Conservation (phyloP, 2,797 vertebrate species). For the Danio tinwini region DNA sequence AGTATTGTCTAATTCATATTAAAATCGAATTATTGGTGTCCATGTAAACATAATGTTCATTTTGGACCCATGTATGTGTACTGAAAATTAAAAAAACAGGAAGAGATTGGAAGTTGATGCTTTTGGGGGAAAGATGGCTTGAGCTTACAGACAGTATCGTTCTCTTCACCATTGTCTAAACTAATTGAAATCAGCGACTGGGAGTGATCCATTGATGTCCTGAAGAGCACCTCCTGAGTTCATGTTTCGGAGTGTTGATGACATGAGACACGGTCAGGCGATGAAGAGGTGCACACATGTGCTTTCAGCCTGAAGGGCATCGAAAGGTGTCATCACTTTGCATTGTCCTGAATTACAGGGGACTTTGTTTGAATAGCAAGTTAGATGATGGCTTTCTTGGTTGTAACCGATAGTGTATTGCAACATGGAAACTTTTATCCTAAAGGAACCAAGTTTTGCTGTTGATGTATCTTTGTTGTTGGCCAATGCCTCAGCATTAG, state of each 20-base stretch:
- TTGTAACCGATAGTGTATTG: constrained; percentile 35
- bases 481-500: not conserved
- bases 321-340: constrained; percentile 42
- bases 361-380: constrained; percentile 23
- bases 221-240: constrained; percentile 41
- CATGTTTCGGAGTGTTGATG: constrained; percentile 39
- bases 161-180: constrained; percentile 27
- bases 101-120: constrained; percentile 4
- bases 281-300: constrained; percentile 30
- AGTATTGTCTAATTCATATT: too few relatives aligned
- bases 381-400: constrained; percentile 29
- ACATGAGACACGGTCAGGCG: constrained; percentile 26
- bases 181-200: constrained; percentile 42
- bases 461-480: not conserved
- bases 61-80: not conserved
- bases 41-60: too few relatives aligned
- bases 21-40: too few relatives aligned
- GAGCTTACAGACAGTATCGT: constrained; percentile 26
- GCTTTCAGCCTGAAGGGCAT: constrained; percentile 25
- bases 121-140: constrained; percentile 18
- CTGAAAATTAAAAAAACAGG: not conserved
- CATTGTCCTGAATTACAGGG: constrained; percentile 42
- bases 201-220: constrained; percentile 29
- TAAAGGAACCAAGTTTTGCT: not conserved
- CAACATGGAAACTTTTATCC: constrained; percentile 36